Evolutionary conservation across 2,797 vertebrate species (phyloP).

Genomic region (Poecilia velifera): DNA sequence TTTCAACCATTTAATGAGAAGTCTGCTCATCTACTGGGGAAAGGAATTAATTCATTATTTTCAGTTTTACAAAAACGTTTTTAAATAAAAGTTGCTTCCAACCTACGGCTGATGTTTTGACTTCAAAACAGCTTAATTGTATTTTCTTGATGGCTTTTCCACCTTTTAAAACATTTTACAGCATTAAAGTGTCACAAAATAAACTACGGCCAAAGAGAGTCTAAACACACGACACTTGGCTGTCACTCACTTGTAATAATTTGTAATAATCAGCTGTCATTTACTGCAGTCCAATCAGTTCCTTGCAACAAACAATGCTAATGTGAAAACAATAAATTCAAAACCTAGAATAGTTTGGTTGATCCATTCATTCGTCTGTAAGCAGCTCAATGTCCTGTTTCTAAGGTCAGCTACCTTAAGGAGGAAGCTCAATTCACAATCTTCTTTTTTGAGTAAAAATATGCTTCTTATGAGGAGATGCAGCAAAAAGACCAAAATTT

Average conservation of each 20-base stretch:
- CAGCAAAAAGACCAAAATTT: neutral
- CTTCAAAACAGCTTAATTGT: neutral
- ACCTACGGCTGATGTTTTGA: neutral
- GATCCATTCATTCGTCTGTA: neutral
- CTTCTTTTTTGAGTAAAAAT: neutral
- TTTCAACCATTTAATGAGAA: neutral
- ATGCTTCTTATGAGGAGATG: neutral
- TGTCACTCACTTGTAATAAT: too few relatives aligned
- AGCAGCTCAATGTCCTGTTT: neutral
- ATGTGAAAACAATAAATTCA: neutral
- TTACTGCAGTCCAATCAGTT: neutral
- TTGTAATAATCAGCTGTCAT: neutral
- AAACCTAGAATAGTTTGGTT: neutral
- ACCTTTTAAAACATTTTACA: neutral
- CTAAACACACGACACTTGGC: neutral
- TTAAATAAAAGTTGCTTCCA: neutral
- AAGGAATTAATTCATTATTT: neutral
- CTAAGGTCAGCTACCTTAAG: neutral
- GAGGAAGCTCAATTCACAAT: neutral
- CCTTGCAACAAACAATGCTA: neutral
- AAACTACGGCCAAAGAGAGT: too few relatives aligned
- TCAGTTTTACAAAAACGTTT: neutral
- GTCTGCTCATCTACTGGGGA: neutral
- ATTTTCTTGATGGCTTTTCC: neutral
- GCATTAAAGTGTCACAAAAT: neutral